phyloP scores from a whole-genome alignment of 1,140 invertebrate genomes.

The Aporrectodea caliginosa region DNA sequence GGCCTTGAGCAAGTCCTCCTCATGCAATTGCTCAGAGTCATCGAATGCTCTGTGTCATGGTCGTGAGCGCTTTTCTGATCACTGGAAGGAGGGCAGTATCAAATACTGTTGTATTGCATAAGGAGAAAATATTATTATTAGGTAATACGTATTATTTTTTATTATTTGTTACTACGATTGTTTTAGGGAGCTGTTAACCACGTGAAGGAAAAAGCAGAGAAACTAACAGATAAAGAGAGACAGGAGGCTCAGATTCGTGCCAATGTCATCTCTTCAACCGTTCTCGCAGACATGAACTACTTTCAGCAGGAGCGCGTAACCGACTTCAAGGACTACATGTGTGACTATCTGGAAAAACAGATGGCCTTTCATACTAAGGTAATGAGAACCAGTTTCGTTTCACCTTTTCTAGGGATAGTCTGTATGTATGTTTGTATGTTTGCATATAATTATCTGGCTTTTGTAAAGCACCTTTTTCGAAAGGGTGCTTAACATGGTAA shows the following conservation, averaged over 20 bases:
- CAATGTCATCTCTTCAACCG: slow-evolving; percentile 83
- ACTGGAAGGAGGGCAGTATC: too few relatives aligned
- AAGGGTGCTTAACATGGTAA: too few relatives aligned
- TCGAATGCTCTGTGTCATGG: too few relatives aligned
- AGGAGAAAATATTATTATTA: slow-evolving; percentile 1
- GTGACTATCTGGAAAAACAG: slow-evolving; percentile 79
- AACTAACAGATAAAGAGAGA: slow-evolving; percentile 74
- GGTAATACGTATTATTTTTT: slow-evolving; percentile 15
- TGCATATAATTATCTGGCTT: too few relatives aligned
- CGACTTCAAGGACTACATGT: slow-evolving; percentile 82
- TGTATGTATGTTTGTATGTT: too few relatives aligned
- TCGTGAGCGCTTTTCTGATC: too few relatives aligned
- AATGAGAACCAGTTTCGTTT: background rate
- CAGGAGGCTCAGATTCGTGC: slow-evolving; percentile 75
- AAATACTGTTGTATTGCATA: too few relatives aligned
- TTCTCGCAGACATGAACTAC: slow-evolving; percentile 88
- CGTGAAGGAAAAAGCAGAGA: slow-evolving; percentile 57
- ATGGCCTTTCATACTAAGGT: slow-evolving; percentile 84
- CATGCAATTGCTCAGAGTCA: too few relatives aligned
- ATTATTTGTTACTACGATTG: slow-evolving; percentile 5
- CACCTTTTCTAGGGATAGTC: too few relatives aligned
- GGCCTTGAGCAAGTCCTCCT: too few relatives aligned
- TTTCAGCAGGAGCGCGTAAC: slow-evolving; percentile 80
- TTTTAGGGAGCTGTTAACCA: slow-evolving; percentile 64
- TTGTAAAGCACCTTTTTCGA: too few relatives aligned